Evolutionary conservation across 2,113 vertebrate genomes (phyloP).

Genomic region (Callaeas wilsoni): DNA sequence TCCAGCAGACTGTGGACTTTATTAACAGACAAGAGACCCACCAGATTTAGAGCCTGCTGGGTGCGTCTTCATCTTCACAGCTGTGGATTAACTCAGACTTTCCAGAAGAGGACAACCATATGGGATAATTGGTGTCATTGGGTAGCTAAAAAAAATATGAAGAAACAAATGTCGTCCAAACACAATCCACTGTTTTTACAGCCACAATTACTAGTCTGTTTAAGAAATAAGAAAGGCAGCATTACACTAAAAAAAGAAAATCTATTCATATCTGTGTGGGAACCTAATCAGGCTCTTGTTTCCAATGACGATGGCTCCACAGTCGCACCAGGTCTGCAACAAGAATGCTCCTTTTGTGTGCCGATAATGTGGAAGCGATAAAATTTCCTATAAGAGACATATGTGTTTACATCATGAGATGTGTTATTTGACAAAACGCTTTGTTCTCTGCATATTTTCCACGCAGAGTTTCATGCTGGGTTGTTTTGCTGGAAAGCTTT

Average conservation of each 20-base stretch:
- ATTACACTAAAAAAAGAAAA: slow-evolving; percentile 77
- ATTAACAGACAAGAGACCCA: slow-evolving; percentile 72
- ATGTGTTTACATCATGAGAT: slow-evolving; percentile 91
- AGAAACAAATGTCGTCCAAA: slow-evolving; percentile 74
- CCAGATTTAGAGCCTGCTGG: slow-evolving; percentile 75
- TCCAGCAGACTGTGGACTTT: slow-evolving; percentile 81
- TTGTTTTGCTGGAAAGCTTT: slow-evolving; percentile 78
- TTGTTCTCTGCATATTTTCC: slow-evolving; percentile 83
- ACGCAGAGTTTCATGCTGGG: slow-evolving; percentile 73
- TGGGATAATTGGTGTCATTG: slow-evolving; percentile 72
- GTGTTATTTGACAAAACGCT: slow-evolving; percentile 85
- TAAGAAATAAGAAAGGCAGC: slow-evolving; percentile 77
- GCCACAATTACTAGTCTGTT: slow-evolving; percentile 90
- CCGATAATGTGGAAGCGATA: slow-evolving; percentile 86
- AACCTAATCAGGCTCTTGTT: slow-evolving; percentile 96
- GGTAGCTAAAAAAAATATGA: slow-evolving; percentile 65
- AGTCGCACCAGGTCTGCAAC: slow-evolving; percentile 80
- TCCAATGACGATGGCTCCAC: slow-evolving; percentile 87
- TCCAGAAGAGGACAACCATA: slow-evolving; percentile 76
- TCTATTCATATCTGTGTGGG: slow-evolving; percentile 91
- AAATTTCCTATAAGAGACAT: slow-evolving; percentile 88
- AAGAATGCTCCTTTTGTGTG: slow-evolving; percentile 92
- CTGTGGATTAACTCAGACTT: slow-evolving; percentile 80
- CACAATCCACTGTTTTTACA: slow-evolving; percentile 74
- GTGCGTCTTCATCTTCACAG: slow-evolving; percentile 75